Percentiles rank a stretch among this genome's conserved stretches.
These are phyloP conservation scores for Callimorpha dominula DNA, from an alignment of 2,888 invertebrate species.

Conservation along the genomic window DNA sequence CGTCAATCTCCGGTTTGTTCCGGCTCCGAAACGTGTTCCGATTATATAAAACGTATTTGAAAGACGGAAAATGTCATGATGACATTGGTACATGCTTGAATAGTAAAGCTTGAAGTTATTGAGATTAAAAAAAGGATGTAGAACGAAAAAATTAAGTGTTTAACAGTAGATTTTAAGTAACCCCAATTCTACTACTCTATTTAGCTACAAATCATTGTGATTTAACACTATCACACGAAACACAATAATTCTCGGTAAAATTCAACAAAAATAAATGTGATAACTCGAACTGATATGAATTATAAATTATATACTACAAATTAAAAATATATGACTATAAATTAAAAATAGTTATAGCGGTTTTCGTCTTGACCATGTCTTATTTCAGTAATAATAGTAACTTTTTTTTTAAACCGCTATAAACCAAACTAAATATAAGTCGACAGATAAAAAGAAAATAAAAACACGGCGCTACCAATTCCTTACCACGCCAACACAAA, in stretches of 20 bases:
- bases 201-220: slow-evolving; percentile 28
- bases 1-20: slow-evolving; percentile 69
- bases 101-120: slow-evolving; percentile 8
- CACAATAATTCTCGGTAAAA: slow-evolving; percentile 30
- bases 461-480: slow-evolving; percentile 24
- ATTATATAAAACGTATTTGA: slow-evolving; percentile 48
- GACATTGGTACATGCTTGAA: slow-evolving; percentile 62
- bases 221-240: slow-evolving; percentile 40
- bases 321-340: too few relatives aligned
- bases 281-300: slow-evolving; percentile 50
- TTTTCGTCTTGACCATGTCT: slow-evolving; percentile 47
- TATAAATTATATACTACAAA: too few relatives aligned
- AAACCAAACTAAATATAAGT: slow-evolving; percentile 15
- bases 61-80: slow-evolving; percentile 52
- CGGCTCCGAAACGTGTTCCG: slow-evolving; percentile 57
- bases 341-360: slow-evolving; percentile 80
- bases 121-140: background rate
- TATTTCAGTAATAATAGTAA: background rate
- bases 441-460: slow-evolving; percentile 25
- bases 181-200: background rate
- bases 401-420: background rate
- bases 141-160: too few relatives aligned
- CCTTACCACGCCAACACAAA: slow-evolving; percentile 50
- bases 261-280: slow-evolving; percentile 54
- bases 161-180: background rate